phyloP scores from a whole-genome alignment of 2,888 invertebrate genomes.

The Uropetala carovei region DNA sequence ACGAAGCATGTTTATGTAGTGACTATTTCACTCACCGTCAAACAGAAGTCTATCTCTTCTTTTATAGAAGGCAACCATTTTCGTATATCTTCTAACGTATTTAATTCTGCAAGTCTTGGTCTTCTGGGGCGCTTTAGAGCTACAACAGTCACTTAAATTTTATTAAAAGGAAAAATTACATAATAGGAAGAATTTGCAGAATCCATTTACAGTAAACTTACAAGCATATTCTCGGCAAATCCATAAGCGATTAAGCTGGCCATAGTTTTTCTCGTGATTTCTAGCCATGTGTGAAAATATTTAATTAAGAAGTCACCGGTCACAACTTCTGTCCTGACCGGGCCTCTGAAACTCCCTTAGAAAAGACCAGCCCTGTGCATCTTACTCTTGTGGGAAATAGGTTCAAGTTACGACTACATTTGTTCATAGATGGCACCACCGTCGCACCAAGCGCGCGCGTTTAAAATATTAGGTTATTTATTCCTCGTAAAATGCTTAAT shows the following conservation, averaged over 20 bases:
- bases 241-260: constrained; percentile 57
- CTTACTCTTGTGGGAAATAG: no score
- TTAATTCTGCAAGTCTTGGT: constrained; percentile 22
- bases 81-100: constrained; percentile 39
- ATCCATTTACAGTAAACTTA: background rate
- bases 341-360: no score
- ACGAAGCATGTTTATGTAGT: background rate
- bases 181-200: background rate
- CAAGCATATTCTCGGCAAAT: background rate
- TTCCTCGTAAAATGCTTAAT: no score
- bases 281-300: constrained; percentile 28
- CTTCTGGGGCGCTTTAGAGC: background rate
- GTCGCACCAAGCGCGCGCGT: no score
- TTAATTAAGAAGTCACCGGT: no score
- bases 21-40: constrained; percentile 14
- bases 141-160: background rate
- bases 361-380: no score
- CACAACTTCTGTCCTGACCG: no score
- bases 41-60: constrained; percentile 54
- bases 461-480: no score
- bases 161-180: background rate
- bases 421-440: no score
- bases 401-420: no score
- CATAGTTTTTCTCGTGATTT: constrained; percentile 49
- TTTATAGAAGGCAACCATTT: constrained; percentile 56